These are phyloP conservation scores for Erethizon dorsatum DNA, from an alignment of 2,797 vertebrate species.

Conservation along the genomic window DNA sequence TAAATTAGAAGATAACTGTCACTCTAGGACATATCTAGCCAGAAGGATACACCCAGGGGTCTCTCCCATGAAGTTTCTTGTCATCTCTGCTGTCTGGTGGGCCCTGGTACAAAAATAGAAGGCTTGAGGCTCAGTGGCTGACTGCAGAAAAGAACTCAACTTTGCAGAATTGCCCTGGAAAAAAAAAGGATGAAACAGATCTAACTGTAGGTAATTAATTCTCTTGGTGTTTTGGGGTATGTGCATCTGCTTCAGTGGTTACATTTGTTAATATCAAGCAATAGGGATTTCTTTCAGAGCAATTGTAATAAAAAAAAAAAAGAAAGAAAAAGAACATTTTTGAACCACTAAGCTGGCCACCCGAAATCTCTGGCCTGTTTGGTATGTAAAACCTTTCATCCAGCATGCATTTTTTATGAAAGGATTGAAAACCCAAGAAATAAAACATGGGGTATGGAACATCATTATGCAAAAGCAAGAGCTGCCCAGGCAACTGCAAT, in stretches of 20 bases:
- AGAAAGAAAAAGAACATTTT: conserved; percentile 58
- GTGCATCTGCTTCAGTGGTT: conserved; percentile 55
- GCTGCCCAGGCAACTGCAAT: not conserved
- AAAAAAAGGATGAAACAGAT: conserved; percentile 18
- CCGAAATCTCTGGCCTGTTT: conserved; percentile 83
- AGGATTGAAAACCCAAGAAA: conserved; percentile 40
- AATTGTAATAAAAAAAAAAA: conserved; percentile 67
- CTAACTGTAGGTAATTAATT: conserved; percentile 79
- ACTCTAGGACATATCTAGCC: conserved; percentile 9
- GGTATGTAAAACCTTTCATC: conserved; percentile 86
- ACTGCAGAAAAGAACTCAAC: not conserved
- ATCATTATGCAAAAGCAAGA: not conserved
- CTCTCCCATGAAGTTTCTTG: not conserved
- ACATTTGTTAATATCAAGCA: conserved; percentile 72
- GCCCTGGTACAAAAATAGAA: conserved; percentile 57
- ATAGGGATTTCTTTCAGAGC: conserved; percentile 72
- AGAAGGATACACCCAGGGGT: not conserved
- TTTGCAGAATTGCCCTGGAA: conserved; percentile 27
- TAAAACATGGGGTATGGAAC: not conserved
- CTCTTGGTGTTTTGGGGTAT: conserved; percentile 69
- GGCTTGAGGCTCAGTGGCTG: not conserved
- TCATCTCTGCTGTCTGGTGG: not conserved
- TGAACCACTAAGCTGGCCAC: conserved; percentile 77
- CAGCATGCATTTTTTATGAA: conserved; percentile 83
- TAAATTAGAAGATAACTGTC: conserved; percentile 60